Evolutionary conservation across 2,113 vertebrate genomes (phyloP), one percentile per base, ranked within the genome.

Genomic region (Oncorhynchus keta): DNA sequence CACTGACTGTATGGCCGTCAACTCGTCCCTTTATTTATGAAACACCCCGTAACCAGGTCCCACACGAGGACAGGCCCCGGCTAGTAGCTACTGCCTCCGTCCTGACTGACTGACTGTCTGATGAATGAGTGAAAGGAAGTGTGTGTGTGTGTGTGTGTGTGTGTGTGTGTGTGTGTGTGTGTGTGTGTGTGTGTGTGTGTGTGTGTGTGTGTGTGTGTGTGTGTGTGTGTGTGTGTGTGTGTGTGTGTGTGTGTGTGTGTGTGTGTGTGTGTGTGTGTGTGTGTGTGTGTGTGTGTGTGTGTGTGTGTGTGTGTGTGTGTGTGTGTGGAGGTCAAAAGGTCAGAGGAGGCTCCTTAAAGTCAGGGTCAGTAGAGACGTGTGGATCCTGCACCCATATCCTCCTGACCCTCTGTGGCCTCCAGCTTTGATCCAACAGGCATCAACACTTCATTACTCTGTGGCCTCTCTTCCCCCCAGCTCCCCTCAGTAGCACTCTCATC

Each of bases 391-490:
- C 82, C 84, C 79, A 24, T 70, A 87, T 91, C 88, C 86, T 80
- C 85, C 87, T 73, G 88, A 83, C 85, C 51, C 85, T 85, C 86
- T 83, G 85, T 89, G 89, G 84, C 49, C 83, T 86, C 80, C 64
- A 73, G 57, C 90, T 91, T 89, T 92, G 88, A 93, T 91, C 89
- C 86, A 35, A 80, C 75, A 80, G 81, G 83, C 88, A 88, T 90
- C 86, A 86, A 88, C 92, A 93, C 89, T 89, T 92, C 90, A 93
- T 93, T 92, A 90, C 81, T 88, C 85, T 75, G 79, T 26, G 74
- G 83, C 76, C 83, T 28, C 81, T 87, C 86, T 85, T 86, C 59
- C 59, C 20, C 2, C 0, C 18, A 0, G 16, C 14, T 59, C 57
- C 57, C 59, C 59, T 62, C 59, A 22, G 20, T 22, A n/a, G 2